A percentile compares a stretch with the other conserved stretches of the same genome.
phyloP scores from a whole-genome alignment of 2,113 vertebrate genomes.

The Hymenochirus boettgeri region DNA sequence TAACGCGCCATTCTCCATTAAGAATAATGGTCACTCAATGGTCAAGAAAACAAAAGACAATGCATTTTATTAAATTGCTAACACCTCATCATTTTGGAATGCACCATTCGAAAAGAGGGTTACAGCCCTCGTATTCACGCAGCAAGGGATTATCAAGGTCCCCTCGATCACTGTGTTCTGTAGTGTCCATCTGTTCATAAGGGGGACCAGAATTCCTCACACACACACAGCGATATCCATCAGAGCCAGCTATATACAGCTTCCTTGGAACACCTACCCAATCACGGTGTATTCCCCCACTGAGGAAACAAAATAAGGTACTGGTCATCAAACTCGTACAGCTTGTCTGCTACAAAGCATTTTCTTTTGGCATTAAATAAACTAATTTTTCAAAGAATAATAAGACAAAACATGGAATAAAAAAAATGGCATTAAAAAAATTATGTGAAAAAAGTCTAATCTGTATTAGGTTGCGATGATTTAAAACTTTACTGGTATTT shows the following conservation, averaged over 20 bases:
- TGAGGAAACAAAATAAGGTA: slow-evolving; percentile 45
- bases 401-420: too few relatives aligned
- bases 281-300: slow-evolving; percentile 77
- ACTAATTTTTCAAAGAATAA: too few relatives aligned
- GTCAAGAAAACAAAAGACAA: too few relatives aligned
- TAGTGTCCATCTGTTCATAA: slow-evolving; percentile 27
- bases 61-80: too few relatives aligned
- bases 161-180: slow-evolving; percentile 48
- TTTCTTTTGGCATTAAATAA: too few relatives aligned
- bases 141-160: slow-evolving; percentile 68
- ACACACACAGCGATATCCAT: slow-evolving; percentile 72
- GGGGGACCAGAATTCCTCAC: slow-evolving; percentile 54
- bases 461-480: too few relatives aligned
- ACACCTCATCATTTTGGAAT: slow-evolving; percentile 34
- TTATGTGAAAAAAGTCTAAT: too few relatives aligned
- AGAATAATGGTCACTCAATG: too few relatives aligned
- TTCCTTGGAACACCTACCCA: slow-evolving; percentile 84
- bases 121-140: slow-evolving; percentile 71
- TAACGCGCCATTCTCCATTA: too few relatives aligned
- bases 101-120: slow-evolving; percentile 63
- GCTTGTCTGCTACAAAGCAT: too few relatives aligned
- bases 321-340: background rate
- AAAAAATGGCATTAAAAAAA: too few relatives aligned
- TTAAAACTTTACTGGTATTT: too few relatives aligned
- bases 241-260: slow-evolving; percentile 66